These are phyloP conservation scores for Gymnobelideus leadbeateri DNA, from an alignment of 2,113 vertebrate genomes.

Conservation along the genomic window DNA sequence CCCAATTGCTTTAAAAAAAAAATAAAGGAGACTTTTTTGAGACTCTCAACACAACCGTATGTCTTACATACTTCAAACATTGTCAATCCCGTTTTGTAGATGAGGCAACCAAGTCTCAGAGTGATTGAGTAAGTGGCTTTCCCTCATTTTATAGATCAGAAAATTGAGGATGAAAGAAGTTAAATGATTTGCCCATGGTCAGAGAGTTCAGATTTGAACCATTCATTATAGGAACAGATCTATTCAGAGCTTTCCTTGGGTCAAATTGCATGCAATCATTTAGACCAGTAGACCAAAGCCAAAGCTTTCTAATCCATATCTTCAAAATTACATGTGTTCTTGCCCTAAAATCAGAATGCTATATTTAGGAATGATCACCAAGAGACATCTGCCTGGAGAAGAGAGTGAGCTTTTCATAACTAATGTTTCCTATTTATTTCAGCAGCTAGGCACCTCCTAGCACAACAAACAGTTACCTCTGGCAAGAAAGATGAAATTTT, in stretches of 20 bases:
- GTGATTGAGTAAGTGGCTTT: not conserved
- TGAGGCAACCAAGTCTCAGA: not conserved
- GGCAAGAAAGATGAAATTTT: slow-evolving; percentile 65
- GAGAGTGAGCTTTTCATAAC: slow-evolving; percentile 60
- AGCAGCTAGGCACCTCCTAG: slow-evolving; percentile 70
- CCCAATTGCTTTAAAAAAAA: no score
- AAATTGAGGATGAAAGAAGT: not conserved
- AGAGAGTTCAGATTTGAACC: not conserved
- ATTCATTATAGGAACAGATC: not conserved
- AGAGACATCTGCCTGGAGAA: slow-evolving; percentile 65
- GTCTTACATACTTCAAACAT: not conserved
- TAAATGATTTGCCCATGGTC: not conserved
- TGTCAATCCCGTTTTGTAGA: not conserved
- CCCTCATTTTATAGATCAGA: not conserved
- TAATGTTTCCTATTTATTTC: slow-evolving; percentile 70
- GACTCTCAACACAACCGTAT: not conserved
- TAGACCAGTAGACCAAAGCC: slow-evolving; percentile 52
- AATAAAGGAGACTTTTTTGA: no score
- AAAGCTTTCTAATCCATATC: slow-evolving; percentile 40
- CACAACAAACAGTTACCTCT: slow-evolving; percentile 72
- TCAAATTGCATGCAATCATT: slow-evolving; percentile 36
- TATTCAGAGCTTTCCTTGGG: slow-evolving; percentile 21
- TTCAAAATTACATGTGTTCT: slow-evolving; percentile 55
- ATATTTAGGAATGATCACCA: slow-evolving; percentile 56
- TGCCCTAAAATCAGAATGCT: slow-evolving; percentile 70